phyloP scores from a whole-genome alignment of 1,140 invertebrate genomes.

The Drosophila kohkoa region DNA sequence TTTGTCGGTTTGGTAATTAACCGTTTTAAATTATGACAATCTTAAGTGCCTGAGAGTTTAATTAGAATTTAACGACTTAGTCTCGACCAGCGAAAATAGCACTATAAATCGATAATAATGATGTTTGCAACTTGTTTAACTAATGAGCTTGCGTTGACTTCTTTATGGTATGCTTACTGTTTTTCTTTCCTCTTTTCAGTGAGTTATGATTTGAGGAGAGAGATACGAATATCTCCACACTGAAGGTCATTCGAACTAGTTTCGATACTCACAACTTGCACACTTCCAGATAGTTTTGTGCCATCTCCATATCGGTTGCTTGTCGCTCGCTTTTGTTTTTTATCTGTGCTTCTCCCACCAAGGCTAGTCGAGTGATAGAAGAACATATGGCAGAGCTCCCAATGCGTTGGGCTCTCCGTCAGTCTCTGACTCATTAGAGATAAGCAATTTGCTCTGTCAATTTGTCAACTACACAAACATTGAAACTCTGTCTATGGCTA shows the following conservation, averaged over 20 bases:
- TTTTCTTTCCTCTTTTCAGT: constrained; percentile 3
- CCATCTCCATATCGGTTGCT: constrained; percentile 16
- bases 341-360: constrained; percentile 23
- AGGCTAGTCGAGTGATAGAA: not conserved
- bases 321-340: not conserved
- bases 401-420: constrained; percentile 2
- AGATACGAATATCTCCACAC: not conserved
- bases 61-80: constrained; percentile 57
- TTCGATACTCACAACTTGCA: constrained; percentile 6
- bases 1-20: constrained; percentile 51
- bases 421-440: constrained; percentile 69
- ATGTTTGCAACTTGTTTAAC: constrained; percentile 36
- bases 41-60: constrained; percentile 68
- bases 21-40: constrained; percentile 67
- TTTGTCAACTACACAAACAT: constrained; percentile 62
- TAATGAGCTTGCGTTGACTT: constrained; percentile 15
- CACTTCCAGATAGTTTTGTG: constrained; percentile 3
- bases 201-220: constrained; percentile 23
- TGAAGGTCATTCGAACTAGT: constrained; percentile 32
- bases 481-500: constrained; percentile 20
- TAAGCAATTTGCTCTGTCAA: constrained; percentile 77
- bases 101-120: constrained; percentile 42
- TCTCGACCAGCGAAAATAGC: constrained; percentile 23
- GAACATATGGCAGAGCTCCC: constrained; percentile 21
- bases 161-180: constrained; percentile 48